Evolutionary conservation across 2,888 invertebrate genomes (phyloP), one percentile per base, ranked within the genome.

Genomic region (Chydorus sphaericus): DNA sequence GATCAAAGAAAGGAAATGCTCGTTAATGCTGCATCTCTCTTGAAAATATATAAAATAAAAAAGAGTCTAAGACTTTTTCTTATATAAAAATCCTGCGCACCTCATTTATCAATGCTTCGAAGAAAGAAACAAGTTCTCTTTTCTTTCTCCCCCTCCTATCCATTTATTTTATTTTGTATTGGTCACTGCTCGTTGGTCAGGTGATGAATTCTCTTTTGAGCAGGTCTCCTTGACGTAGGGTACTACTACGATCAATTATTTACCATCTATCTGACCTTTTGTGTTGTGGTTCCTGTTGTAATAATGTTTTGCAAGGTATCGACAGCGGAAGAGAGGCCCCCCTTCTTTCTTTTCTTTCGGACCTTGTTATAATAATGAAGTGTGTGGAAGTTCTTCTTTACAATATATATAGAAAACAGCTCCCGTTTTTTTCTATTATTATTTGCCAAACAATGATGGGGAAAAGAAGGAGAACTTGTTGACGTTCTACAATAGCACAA

Each of bases 181-280:
- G 44, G 44, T 44, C 44, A 44, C 44, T 44, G 44, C 44, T 44
- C 44, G 44, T 44, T 44, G 44, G 44, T 44, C 44, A 44, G 26
- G 26, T 44, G 44, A 44, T 44, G 44, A 44, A 44, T 44, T 23
- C 44, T 44, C 44, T 44, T 44, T 44, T 44, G 44, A 44, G 26
- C 44, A 44, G 44, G 44, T 44, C n/a, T n/a, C 44, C 44, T 44
- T 44, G 44, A 44, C 44, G 44, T 28, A n/a, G n/a, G n/a, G n/a
- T n/a, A n/a, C n/a, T n/a, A n/a, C n/a, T n/a, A 44, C 44, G 44
- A 44, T 44, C 44, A 44, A 44, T 44, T 44, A 44, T 28, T 16
- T 44, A 26, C n/a, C 44, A 44, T 44, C 26, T 26, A 44, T 28
- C 10, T 23, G n/a, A n/a, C n/a, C n/a, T n/a, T n/a, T n/a, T n/a